Conservation (phyloP, 2,797 vertebrate species). For the Takifugu rubripes region DNA sequence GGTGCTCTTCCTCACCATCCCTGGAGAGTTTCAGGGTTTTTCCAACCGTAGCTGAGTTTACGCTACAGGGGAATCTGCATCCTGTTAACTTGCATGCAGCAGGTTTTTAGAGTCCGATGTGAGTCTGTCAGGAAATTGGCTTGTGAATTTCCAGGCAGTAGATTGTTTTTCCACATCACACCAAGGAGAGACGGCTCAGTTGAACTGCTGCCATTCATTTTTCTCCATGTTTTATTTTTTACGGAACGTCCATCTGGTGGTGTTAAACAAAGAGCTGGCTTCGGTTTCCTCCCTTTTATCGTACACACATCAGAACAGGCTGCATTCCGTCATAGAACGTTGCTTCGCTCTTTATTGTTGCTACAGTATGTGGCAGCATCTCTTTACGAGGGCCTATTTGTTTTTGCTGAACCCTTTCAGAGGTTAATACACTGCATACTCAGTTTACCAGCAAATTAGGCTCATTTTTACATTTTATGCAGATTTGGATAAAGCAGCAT, state of each 20-base stretch:
- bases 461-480: background rate
- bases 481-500: background rate
- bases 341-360: background rate
- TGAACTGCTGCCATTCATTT: constrained; percentile 44
- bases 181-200: constrained; percentile 19
- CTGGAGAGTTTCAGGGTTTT: constrained; percentile 58
- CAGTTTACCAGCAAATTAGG: background rate
- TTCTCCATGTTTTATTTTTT: constrained; percentile 34
- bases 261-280: no score
- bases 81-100: background rate
- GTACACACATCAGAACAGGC: constrained; percentile 8
- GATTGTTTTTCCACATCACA: constrained; percentile 44
- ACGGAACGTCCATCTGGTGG: background rate
- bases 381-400: background rate
- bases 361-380: background rate
- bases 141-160: constrained; percentile 22
- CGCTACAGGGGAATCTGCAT: background rate
- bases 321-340: background rate
- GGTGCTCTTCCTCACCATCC: constrained; percentile 43
- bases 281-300: constrained; percentile 8
- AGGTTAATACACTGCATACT: background rate
- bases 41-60: constrained; percentile 25
- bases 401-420: background rate
- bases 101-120: constrained; percentile 1
- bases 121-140: constrained; percentile 10